phyloP scores from a whole-genome alignment of 2,888 invertebrate genomes.

The Spatulosminthurus flaviceps region DNA sequence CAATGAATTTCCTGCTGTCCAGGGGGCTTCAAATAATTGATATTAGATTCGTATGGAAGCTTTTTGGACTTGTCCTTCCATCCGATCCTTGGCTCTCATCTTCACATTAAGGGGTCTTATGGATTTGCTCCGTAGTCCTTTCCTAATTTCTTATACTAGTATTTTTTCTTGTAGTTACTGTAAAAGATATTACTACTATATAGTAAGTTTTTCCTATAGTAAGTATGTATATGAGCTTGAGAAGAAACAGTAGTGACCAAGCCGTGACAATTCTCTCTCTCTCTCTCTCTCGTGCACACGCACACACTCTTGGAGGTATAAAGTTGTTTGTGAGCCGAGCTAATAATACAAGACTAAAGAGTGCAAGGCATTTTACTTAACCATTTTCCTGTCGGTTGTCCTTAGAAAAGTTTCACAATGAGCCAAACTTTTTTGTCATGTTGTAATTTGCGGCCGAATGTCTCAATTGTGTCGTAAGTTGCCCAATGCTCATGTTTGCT shows the following conservation, averaged over 20 bases:
- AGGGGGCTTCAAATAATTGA: constrained; percentile 63
- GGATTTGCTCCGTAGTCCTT: constrained; percentile 46
- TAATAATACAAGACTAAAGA: too few species aligned
- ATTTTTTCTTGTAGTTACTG: neutral
- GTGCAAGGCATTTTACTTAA: constrained; percentile 40
- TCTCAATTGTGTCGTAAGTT: constrained; percentile 57
- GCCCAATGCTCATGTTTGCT: constrained; percentile 24
- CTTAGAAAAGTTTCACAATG: constrained; percentile 52
- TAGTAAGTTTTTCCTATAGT: neutral
- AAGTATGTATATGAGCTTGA: neutral
- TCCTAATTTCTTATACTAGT: constrained; percentile 42
- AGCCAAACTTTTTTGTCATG: constrained; percentile 58
- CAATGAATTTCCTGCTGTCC: constrained; percentile 63
- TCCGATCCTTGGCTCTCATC: constrained; percentile 52
- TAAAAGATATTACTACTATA: neutral
- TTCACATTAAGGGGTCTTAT: constrained; percentile 58
- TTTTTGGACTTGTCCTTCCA: constrained; percentile 50
- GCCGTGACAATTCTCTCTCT: too few species aligned
- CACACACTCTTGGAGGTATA: too few species aligned
- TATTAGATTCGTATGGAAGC: constrained; percentile 61
- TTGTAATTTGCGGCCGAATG: constrained; percentile 62
- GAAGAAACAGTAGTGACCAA: too few species aligned
- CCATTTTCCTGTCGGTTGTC: constrained; percentile 44
- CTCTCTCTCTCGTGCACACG: neutral
- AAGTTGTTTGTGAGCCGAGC: too few species aligned